Conservation (phyloP, 2,113 vertebrate genomes). For the Amblyornis subalaris region DNA sequence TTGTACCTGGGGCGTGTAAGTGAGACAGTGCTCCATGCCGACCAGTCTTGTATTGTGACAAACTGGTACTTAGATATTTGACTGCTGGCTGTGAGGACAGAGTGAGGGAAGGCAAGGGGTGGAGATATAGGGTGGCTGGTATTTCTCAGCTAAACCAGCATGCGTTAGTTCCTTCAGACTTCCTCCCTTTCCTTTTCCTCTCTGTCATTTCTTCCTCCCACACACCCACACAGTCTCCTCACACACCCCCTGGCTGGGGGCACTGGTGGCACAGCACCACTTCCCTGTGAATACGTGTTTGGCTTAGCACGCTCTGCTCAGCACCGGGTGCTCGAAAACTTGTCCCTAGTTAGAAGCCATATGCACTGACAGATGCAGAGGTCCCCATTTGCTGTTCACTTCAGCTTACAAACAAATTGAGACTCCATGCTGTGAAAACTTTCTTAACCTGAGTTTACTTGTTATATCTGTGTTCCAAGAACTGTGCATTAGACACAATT, state of each 20-base stretch:
- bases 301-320: neutral
- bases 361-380: slow-evolving; percentile 32
- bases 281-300: neutral
- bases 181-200: neutral
- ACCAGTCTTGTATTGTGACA: neutral
- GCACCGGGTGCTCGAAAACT: neutral
- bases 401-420: slow-evolving; percentile 39
- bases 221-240: neutral
- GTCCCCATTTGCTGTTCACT: slow-evolving; percentile 32
- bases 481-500: neutral
- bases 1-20: neutral
- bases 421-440: slow-evolving; percentile 34
- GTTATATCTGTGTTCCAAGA: neutral
- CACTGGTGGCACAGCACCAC: neutral
- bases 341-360: slow-evolving; percentile 17
- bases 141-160: neutral
- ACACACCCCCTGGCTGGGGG: neutral
- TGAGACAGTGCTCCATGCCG: neutral
- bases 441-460: slow-evolving; percentile 38
- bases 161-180: neutral
- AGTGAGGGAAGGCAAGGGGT: neutral
- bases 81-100: fast-evolving
- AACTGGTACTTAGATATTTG: neutral
- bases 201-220: neutral
- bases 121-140: neutral